Conservation (phyloP, 2,888 invertebrate genomes). For the Harpalus rufipes region DNA sequence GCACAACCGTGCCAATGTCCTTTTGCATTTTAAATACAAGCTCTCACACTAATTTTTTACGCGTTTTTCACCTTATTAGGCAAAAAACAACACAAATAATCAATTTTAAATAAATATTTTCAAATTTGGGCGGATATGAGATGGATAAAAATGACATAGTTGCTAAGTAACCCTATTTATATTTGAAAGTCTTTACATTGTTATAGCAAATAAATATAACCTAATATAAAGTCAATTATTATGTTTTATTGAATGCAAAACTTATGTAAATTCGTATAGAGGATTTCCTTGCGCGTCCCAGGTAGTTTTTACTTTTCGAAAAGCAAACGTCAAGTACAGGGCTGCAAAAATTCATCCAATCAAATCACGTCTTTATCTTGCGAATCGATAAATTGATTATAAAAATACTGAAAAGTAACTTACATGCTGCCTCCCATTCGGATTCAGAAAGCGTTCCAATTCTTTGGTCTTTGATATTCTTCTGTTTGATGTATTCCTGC, state of each 20-base stretch:
- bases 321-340: conserved; percentile 90
- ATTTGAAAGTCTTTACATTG: conserved; percentile 15
- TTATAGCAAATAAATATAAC: conserved; percentile 47
- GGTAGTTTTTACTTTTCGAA: conserved; percentile 86
- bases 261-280: conserved; percentile 77
- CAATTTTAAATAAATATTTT: conserved; percentile 28
- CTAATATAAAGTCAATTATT: conserved; percentile 40
- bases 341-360: conserved; percentile 79
- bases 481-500: conserved; percentile 78
- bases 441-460: conserved; percentile 91
- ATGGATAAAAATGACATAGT: background rate
- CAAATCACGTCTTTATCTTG: background rate
- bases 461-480: conserved; percentile 75
- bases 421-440: conserved; percentile 97
- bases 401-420: conserved; percentile 75
- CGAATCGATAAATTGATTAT: background rate
- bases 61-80: conserved; percentile 7
- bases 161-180: conserved; percentile 37
- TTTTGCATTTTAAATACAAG: conserved; percentile 56
- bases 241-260: conserved; percentile 12
- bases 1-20: conserved; percentile 68
- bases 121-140: background rate
- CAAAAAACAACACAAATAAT: conserved; percentile 16
- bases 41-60: conserved; percentile 36
- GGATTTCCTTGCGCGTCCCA: conserved; percentile 84